Evolutionary conservation across 2,113 vertebrate species (phyloP).

Genomic region (Anoura caudifer): DNA sequence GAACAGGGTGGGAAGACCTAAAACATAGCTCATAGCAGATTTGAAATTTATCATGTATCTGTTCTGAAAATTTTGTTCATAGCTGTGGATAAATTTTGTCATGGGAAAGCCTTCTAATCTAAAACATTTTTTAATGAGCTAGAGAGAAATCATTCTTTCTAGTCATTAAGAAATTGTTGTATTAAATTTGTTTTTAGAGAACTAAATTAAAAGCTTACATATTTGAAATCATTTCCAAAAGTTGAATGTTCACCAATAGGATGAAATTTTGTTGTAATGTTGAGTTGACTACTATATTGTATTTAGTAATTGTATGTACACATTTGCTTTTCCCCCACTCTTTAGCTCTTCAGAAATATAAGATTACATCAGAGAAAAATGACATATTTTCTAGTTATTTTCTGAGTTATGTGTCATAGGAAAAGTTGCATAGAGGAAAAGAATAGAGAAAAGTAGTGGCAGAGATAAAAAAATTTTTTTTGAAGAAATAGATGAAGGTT

Average conservation of each 20-base stretch:
- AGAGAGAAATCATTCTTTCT: not conserved
- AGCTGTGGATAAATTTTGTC: not conserved
- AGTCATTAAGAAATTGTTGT: not conserved
- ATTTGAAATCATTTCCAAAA: constrained; percentile 51
- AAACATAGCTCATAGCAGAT: not conserved
- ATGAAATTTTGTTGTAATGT: not conserved
- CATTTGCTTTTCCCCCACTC: not conserved
- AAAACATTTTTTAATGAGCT: constrained; percentile 31
- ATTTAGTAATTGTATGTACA: not conserved
- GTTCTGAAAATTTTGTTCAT: not conserved
- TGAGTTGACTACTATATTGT: not conserved
- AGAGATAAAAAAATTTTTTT: not conserved
- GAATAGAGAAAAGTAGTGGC: not conserved
- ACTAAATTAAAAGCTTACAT: not conserved
- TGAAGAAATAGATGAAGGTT: not conserved
- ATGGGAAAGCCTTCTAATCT: not conserved
- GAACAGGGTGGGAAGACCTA: not conserved
- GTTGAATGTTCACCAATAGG: not conserved
- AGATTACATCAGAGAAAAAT: not conserved
- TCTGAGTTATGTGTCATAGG: not conserved
- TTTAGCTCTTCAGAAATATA: not conserved
- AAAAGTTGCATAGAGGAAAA: not conserved
- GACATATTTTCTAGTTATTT: not conserved
- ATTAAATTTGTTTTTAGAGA: constrained; percentile 21
- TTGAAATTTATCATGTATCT: constrained; percentile 33